Evolutionary conservation across 2,888 invertebrate species (phyloP), one percentile per base, ranked within the genome.

Genomic region (Halictus quadricinctus): DNA sequence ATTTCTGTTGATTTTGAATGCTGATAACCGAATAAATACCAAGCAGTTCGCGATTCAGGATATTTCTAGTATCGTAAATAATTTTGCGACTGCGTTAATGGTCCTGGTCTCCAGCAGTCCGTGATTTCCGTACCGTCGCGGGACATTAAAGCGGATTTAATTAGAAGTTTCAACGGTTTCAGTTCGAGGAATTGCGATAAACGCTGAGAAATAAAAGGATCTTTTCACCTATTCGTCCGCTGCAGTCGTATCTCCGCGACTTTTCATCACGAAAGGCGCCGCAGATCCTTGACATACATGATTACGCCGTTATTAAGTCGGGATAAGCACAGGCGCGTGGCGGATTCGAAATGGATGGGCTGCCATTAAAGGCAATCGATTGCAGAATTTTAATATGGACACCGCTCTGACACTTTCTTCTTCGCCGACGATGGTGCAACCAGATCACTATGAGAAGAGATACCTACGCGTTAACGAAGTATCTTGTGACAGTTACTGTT

Each of bases 271-370:
- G 15, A 76, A 36, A 25, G 60, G 70, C 60, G 58, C 29, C 77
- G 72, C 64, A 41, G 77, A 89, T 89, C 88, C 89, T 87, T 89
- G 89, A 88, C 89, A 89, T 82, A 82, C 85, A 88, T 89, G 81
- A 87, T 84, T 83, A 72, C 87, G 83, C 80, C 81, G 87, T 88
- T 89, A 89, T 89, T 89, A 88, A 89, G 74, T 43, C 69, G 60
- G 77, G 79, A 80, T 79, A 84, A 80, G 70, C 73, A 29, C 79
- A 76, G 72, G 72, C 60, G 83, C 72, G 60, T 74, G 73, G 80
- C 74, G 80, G 80, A 84, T 80, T 84, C 50, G n/a, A 73, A 70
- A 58, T 74, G 66, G 54, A 84, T 70, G 36, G 36, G 60, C 64
- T 74, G 21, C 76, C 73, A 25, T 80, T 72, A 79, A 85, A 58